Conservation (phyloP, 2,113 vertebrate species). For the Trematocara stigmaticum region DNA sequence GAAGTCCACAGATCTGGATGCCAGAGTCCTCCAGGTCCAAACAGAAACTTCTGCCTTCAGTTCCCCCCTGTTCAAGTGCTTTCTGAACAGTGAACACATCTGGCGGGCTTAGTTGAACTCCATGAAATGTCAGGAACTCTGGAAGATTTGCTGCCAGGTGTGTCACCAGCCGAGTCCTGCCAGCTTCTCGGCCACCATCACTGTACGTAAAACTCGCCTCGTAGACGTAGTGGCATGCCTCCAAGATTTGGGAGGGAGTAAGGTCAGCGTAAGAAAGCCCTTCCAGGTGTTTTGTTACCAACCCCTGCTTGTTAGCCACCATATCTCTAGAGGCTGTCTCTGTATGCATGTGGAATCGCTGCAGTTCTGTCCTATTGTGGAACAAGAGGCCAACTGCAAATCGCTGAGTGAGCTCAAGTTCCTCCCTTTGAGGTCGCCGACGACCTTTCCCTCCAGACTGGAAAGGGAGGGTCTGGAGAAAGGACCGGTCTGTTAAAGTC, state of each 20-base stretch:
- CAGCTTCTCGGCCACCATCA: slow-evolving; percentile 1
- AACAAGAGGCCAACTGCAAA: slow-evolving; percentile 81
- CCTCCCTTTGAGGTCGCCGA: slow-evolving; percentile 76
- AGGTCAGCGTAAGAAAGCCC: slow-evolving; percentile 66
- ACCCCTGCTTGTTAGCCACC: slow-evolving; percentile 63
- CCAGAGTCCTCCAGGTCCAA: slow-evolving; percentile 80
- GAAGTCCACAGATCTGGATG: slow-evolving; percentile 77
- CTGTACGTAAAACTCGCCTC: slow-evolving; percentile 58
- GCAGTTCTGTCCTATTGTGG: slow-evolving; percentile 45
- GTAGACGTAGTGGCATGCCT: slow-evolving; percentile 80
- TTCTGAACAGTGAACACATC: slow-evolving; percentile 75
- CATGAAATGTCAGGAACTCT: slow-evolving; percentile 74
- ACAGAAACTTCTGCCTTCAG: slow-evolving; percentile 66
- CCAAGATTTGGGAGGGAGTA: slow-evolving; percentile 74
- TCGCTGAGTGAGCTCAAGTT: slow-evolving; percentile 78
- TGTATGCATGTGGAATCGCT: slow-evolving; percentile 32
- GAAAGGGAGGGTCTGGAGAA: slow-evolving; percentile 67
- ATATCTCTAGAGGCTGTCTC: not conserved
- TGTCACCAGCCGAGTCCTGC: slow-evolving; percentile 33
- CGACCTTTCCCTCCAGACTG: slow-evolving; percentile 68
- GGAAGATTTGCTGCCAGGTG: slow-evolving; percentile 73
- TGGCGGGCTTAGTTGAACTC: slow-evolving; percentile 71
- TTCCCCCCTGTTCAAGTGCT: slow-evolving; percentile 63
- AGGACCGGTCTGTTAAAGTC: slow-evolving; percentile 72
- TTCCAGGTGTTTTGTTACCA: slow-evolving; percentile 69